phyloP scores from a whole-genome alignment of 1,140 invertebrate species.

The Drosophila murphyi region DNA sequence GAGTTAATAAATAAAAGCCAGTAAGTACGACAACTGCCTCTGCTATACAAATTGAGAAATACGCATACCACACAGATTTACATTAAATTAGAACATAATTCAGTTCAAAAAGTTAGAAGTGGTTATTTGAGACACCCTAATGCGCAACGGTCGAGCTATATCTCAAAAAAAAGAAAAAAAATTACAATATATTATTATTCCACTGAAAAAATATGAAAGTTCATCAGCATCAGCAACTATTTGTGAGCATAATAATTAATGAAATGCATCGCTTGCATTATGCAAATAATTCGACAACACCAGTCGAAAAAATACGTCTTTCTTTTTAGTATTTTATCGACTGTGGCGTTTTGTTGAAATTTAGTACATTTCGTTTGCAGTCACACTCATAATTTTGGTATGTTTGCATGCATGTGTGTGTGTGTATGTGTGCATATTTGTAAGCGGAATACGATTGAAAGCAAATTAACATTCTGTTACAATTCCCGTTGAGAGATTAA shows the following conservation, averaged over 20 bases:
- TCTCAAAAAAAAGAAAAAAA: too few relatives aligned
- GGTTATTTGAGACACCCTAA: too few relatives aligned
- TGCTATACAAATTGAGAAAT: neutral
- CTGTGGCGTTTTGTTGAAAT: conserved; percentile 6
- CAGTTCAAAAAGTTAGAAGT: too few relatives aligned
- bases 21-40: conserved; percentile 24
- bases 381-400: conserved; percentile 19
- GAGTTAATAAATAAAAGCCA: conserved; percentile 49
- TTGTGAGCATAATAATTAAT: too few relatives aligned
- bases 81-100: too few relatives aligned
- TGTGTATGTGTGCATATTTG: conserved; percentile 6
- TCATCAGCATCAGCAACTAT: too few relatives aligned
- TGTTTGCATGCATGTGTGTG: neutral
- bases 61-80: too few relatives aligned
- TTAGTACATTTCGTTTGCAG: conserved; percentile 19
- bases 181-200: too few relatives aligned
- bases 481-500: conserved; percentile 27
- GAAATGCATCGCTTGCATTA: too few relatives aligned
- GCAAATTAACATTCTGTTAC: conserved; percentile 7
- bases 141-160: too few relatives aligned
- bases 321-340: conserved; percentile 5
- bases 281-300: too few relatives aligned
- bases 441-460: conserved; percentile 9
- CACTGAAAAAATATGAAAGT: too few relatives aligned
- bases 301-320: neutral